These are phyloP conservation scores for Limnephilus lunatus DNA, from an alignment of 2,888 invertebrate genomes.

Conservation along the genomic window DNA sequence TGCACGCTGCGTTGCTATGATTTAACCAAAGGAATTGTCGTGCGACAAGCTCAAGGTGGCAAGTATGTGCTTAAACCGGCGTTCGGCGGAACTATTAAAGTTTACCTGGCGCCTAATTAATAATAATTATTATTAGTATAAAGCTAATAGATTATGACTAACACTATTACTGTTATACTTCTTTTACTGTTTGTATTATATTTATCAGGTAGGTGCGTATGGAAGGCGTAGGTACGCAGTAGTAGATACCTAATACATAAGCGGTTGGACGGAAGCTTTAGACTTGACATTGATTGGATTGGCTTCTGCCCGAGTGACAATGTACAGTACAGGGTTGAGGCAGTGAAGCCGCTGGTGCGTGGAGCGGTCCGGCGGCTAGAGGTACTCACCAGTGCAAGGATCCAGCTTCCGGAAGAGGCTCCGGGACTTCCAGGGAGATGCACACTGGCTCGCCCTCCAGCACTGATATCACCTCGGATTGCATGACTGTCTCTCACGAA, in stretches of 20 bases:
- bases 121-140: neutral
- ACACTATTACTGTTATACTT: neutral
- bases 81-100: neutral
- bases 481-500: conserved; percentile 13
- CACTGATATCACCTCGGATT: conserved; percentile 56
- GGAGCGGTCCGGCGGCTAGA: neutral
- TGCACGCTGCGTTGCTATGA: neutral
- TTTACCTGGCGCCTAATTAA: neutral
- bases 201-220: neutral
- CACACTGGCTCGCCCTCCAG: conserved; percentile 60
- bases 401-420: conserved; percentile 51
- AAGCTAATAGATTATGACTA: neutral
- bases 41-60: neutral
- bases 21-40: neutral
- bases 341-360: neutral
- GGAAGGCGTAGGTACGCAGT: neutral
- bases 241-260: neutral
- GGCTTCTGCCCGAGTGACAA: no score
- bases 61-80: neutral
- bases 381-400: conserved; percentile 60
- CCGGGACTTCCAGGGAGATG: conserved; percentile 51
- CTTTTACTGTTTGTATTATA: neutral
- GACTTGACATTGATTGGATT: conserved; percentile 11
- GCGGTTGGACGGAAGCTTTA: neutral
- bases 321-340: no score